Percentiles rank a stretch among this genome's conserved stretches.
These are phyloP conservation scores for Ormia ochracea DNA, from an alignment of 2,888 invertebrate species.

Conservation along the genomic window DNA sequence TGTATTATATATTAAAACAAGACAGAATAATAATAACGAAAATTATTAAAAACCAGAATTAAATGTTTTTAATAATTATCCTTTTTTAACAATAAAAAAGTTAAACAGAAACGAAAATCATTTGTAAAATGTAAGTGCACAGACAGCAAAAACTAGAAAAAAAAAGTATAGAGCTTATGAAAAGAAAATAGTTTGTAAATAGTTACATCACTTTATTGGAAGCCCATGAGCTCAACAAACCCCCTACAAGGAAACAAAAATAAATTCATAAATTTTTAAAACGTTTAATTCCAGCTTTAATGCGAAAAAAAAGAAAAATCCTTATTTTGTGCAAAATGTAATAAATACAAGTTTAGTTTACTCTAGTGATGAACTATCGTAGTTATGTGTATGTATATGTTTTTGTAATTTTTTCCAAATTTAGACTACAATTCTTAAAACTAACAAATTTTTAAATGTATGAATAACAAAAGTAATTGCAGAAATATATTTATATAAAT, in stretches of 20 bases:
- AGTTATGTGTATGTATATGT: slow-evolving; percentile 5
- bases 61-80: slow-evolving; percentile 15
- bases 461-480: slow-evolving; percentile 17
- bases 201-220: slow-evolving; percentile 63
- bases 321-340: not conserved
- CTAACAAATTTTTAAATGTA: slow-evolving; percentile 35
- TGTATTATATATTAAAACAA: slow-evolving; percentile 52
- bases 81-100: slow-evolving; percentile 42
- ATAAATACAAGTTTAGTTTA: not conserved
- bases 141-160: slow-evolving; percentile 38
- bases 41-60: slow-evolving; percentile 48
- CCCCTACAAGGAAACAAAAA: not conserved
- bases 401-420: slow-evolving; percentile 2
- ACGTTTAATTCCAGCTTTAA: slow-evolving; percentile 16
- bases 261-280: not conserved
- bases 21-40: slow-evolving; percentile 35
- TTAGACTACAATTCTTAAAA: slow-evolving; percentile 1
- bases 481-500: slow-evolving; percentile 20
- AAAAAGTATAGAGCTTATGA: slow-evolving; percentile 43
- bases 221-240: not conserved
- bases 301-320: not conserved
- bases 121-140: slow-evolving; percentile 48
- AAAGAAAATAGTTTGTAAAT: slow-evolving; percentile 67
- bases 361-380: slow-evolving; percentile 9
- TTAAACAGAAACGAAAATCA: slow-evolving; percentile 49